Evolutionary conservation across 2,888 invertebrate species (phyloP).

Genomic region (Lithophane ornitopus): DNA sequence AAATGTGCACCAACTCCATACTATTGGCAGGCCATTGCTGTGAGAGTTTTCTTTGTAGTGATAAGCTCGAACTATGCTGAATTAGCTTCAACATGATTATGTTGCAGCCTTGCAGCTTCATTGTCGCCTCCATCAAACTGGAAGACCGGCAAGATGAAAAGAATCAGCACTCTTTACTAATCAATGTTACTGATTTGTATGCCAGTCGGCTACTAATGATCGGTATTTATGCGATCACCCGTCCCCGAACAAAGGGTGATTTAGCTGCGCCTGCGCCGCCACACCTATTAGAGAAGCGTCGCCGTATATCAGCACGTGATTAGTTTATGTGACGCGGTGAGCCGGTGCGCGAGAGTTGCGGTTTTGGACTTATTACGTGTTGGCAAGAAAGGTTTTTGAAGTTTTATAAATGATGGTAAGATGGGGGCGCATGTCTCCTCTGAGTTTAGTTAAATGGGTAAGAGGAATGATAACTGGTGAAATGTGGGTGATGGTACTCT

Average conservation of each 20-base stretch:
- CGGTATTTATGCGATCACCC: slow-evolving; percentile 62
- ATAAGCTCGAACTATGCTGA: not conserved
- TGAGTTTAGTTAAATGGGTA: not conserved
- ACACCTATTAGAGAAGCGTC: slow-evolving; percentile 74
- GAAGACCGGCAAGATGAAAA: slow-evolving; percentile 11
- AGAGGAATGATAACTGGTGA: not conserved
- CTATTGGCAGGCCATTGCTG: too few relatives aligned
- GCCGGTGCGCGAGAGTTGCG: slow-evolving; percentile 64
- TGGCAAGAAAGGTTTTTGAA: slow-evolving; percentile 1
- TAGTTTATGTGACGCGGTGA: slow-evolving; percentile 79
- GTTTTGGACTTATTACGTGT: slow-evolving; percentile 56
- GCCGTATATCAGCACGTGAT: slow-evolving; percentile 78
- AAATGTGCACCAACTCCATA: too few relatives aligned
- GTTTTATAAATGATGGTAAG: not conserved
- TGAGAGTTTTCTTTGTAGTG: not conserved
- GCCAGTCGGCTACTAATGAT: slow-evolving; percentile 56
- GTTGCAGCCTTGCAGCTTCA: not conserved
- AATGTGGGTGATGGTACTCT: not conserved
- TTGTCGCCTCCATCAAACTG: not conserved
- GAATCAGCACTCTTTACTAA: slow-evolving; percentile 11
- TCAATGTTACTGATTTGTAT: slow-evolving; percentile 52
- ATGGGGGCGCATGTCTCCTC: not conserved
- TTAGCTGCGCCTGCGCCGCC: slow-evolving; percentile 63
- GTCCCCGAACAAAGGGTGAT: slow-evolving; percentile 75
- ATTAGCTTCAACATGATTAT: not conserved